phyloP scores from a whole-genome alignment of 2,888 invertebrate genomes.

The Nomada hirtipes region DNA sequence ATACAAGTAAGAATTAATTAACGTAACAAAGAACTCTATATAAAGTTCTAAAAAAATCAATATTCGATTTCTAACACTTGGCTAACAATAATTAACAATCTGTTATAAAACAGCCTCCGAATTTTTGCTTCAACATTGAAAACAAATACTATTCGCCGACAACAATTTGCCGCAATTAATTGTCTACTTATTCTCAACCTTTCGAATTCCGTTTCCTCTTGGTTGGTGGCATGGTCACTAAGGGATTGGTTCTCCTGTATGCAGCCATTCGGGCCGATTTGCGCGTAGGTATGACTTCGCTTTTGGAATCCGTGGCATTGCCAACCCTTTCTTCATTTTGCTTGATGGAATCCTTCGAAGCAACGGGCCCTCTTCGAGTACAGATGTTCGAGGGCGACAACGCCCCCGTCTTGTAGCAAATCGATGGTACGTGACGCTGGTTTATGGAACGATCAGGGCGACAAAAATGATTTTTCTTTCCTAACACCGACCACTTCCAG shows the following conservation, averaged over 20 bases:
- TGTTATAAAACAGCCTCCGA: neutral
- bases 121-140: neutral
- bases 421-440: constrained; percentile 28
- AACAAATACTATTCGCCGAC: neutral
- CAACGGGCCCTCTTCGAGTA: constrained; percentile 25
- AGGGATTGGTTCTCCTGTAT: too few relatives aligned
- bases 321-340: neutral
- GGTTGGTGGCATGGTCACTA: too few relatives aligned
- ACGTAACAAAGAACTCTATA: too few relatives aligned
- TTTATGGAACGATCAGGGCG: constrained; percentile 8
- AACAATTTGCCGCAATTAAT: neutral
- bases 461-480: constrained; percentile 25
- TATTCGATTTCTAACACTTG: too few relatives aligned
- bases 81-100: neutral
- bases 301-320: neutral
- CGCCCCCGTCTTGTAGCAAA: neutral
- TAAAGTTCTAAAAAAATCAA: too few relatives aligned
- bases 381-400: constrained; percentile 20
- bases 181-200: constrained; percentile 3
- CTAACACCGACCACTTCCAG: constrained; percentile 52
- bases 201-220: constrained; percentile 26
- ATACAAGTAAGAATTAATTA: too few relatives aligned
- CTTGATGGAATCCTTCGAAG: neutral
- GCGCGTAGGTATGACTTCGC: too few relatives aligned
- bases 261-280: too few relatives aligned